Conservation (phyloP, 2,113 vertebrate genomes). For the Ploceus nigricollis region DNA sequence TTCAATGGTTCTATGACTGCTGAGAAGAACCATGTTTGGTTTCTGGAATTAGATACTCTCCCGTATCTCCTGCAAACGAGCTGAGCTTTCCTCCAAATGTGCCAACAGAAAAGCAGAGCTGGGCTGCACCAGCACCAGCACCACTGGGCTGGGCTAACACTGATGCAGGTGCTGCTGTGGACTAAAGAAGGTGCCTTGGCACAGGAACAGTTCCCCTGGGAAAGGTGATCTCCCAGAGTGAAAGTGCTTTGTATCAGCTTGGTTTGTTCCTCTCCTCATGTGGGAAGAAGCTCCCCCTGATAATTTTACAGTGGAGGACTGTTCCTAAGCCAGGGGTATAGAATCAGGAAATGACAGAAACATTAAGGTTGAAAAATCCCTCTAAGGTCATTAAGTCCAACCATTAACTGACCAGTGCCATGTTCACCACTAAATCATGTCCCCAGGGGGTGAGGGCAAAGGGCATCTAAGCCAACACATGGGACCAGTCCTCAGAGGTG, state of each 20-base stretch:
- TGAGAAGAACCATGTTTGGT: background rate
- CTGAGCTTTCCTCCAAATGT: background rate
- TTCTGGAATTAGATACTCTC: background rate
- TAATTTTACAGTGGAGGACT: background rate
- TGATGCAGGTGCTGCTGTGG: background rate
- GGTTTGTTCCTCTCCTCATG: background rate
- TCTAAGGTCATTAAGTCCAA: background rate
- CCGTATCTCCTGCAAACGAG: background rate
- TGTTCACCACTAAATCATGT: background rate
- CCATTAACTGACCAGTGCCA: background rate
- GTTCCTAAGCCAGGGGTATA: background rate
- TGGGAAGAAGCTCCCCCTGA: background rate
- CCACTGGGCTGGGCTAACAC: background rate
- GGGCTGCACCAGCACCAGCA: background rate
- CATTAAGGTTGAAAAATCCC: background rate
- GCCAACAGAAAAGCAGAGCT: background rate
- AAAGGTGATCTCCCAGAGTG: background rate
- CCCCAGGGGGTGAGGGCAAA: background rate
- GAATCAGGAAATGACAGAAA: background rate
- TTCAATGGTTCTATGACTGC: background rate
- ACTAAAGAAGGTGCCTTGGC: background rate
- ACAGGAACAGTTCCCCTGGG: background rate
- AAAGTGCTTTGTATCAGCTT: background rate
- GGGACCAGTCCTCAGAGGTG: background rate
- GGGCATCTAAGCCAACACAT: background rate